Base-by-base conservation (phyloP, 2,113 vertebrate genomes). In the Megaceryle torquata region DNA sequence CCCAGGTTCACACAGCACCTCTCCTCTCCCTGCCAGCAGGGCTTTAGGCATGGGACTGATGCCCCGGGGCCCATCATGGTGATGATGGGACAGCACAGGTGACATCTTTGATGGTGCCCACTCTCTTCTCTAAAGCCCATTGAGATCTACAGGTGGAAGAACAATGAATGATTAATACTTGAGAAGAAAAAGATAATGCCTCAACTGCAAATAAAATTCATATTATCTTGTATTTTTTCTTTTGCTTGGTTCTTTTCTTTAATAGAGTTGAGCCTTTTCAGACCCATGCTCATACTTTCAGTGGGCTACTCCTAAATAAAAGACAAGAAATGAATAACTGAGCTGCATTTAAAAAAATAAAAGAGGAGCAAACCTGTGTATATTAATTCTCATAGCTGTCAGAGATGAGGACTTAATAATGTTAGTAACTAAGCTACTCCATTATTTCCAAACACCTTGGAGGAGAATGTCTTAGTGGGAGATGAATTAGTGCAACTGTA, bases 371-470 rank as follows among this genome's bases (percentile, higher is more conserved):
- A 89, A 77, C 22, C 76, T 93, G 81, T 88, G 89, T 89, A 67
- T 96, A 96, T 94, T 95, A 93, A 95, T 96, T 93, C 82, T 86
- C 60, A 3, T 19, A 70, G 79, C 88, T 96, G 93, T 92, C 96
- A 96, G 91, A 95, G 75, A 94, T 91, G 93, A 96, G 88, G 79
- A 93, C 92, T 95, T 96, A 96, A 97, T 95, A 88, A 93, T 76
- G 88, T 84, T 92, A 69, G 91, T 91, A 95, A 96, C 91, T 89
- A 92, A 95, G 84, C 80, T 76, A 92, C 93, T 89, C 96, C 84
- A 94, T 95, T 94, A 92, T 94, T 94, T 80, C 83, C 91, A 94
- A 97, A 91, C 78, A 95, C 82, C 90, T 95, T 91, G 65, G 72
- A 94, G 84, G 76, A 92, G 71, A 90, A 93, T 28, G 59, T 81